Base-by-base conservation (phyloP, 1,140 invertebrate species). In the Drosophila truncata region DNA sequence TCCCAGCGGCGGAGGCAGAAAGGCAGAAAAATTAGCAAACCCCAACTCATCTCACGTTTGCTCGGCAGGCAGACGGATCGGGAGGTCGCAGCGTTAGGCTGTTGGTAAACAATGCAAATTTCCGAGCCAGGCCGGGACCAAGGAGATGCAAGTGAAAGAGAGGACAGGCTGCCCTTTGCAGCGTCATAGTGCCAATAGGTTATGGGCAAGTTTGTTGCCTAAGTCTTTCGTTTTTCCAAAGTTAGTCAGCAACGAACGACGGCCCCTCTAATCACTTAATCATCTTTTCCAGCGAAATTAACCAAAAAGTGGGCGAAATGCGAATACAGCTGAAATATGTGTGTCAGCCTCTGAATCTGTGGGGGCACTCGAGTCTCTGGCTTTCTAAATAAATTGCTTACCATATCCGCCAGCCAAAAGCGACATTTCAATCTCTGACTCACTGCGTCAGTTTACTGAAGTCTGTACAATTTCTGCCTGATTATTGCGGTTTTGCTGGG, bases 91-190 rank as follows among this genome's bases (percentile, higher is more conserved):
- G 64, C 59, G 82, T 18, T n/a, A n/a, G 5, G 47, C 46, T 47
- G 46, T 71, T 82, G 71, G 60, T 67, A 87, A 80, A 80, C 71
- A 83, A 87, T 87, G 80, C 83, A 87, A 87, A 87, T 87, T 80
- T 80, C 9, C 20, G 33, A 55, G 52, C 41, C 25, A 63, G 52
- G n/a, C 50, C 25, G 44, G 67, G 37, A 27, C 20, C 33, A 41
- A 25, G 11, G 46, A 52, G 46, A 35, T 69, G 66, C 64, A 70
- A 52, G 66, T 55, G 62, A 62, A 47, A 47, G 23, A 62, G 33
- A 23, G 39, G 27, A 49, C 18, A 23, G n/a, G 33, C 29, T 47
- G 73, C 46, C 59, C 46, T 44, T 46, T 67, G 58, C 63, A 62
- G 62, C 46, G 62, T 69, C 63, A 63, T 59, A 78, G 78, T 90